Conservation (phyloP, 2,797 vertebrate genomes). For the Pipistrellus pipistrellus region DNA sequence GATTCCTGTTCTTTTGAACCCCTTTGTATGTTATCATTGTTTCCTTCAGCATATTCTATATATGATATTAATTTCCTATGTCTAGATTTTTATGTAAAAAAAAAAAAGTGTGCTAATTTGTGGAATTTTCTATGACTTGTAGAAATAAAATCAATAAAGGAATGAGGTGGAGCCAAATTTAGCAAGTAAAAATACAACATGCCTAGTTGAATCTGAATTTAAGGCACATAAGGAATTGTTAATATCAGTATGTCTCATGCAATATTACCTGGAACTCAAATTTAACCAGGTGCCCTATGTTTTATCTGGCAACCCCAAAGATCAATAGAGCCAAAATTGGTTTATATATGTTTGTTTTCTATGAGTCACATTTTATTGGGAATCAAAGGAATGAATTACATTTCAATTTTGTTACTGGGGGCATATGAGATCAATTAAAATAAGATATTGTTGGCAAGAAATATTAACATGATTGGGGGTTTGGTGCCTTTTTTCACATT, state of each 20-base stretch:
- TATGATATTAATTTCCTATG: not conserved
- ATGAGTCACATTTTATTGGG: constrained; percentile 49
- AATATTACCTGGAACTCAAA: constrained; percentile 57
- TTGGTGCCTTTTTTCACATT: constrained; percentile 43
- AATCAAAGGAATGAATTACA: constrained; percentile 58
- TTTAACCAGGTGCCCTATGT: constrained; percentile 2
- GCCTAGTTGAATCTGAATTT: constrained; percentile 56
- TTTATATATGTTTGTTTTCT: constrained; percentile 54
- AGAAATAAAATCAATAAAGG: constrained; percentile 49
- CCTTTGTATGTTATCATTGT: not conserved
- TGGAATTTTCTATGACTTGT: constrained; percentile 15
- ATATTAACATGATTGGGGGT: not conserved
- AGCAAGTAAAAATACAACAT: constrained; percentile 61
- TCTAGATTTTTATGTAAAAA: constrained; percentile 18
- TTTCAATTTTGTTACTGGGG: constrained; percentile 52
- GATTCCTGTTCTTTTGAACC: not conserved
- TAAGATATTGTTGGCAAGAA: constrained; percentile 66
- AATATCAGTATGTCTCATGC: not conserved
- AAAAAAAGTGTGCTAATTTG: not conserved
- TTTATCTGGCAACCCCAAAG: constrained; percentile 56
- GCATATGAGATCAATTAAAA: constrained; percentile 57
- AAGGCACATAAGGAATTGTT: constrained; percentile 51
- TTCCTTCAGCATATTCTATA: not conserved
- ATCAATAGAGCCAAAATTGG: constrained; percentile 54
- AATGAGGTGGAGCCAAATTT: constrained; percentile 17